A percentile compares a stretch with the other conserved stretches of the same genome.
Evolutionary conservation across 2,888 invertebrate genomes (phyloP).

Genomic region (Iselma pallidipennis): DNA sequence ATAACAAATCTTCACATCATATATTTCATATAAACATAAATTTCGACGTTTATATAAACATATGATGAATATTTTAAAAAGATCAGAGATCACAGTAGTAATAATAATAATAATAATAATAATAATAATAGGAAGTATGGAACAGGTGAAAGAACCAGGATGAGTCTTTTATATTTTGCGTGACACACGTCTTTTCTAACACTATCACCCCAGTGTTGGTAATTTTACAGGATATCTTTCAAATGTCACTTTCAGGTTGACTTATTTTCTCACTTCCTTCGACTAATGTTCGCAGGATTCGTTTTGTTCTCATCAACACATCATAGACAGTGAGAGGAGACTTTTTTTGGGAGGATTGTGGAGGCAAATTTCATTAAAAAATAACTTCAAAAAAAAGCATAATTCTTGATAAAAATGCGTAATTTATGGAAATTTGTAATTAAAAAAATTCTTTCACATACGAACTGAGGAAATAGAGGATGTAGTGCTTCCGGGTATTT

Average conservation of each 20-base stretch:
- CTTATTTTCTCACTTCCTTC: conserved; percentile 41
- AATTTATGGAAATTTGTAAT: too few relatives aligned
- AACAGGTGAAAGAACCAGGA: not conserved
- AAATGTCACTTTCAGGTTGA: conserved; percentile 42
- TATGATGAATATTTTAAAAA: too few relatives aligned
- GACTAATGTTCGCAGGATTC: conserved; percentile 6
- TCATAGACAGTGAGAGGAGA: not conserved
- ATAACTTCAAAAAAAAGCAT: too few relatives aligned
- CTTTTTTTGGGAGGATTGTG: too few relatives aligned
- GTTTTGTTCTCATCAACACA: not conserved
- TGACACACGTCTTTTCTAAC: not conserved
- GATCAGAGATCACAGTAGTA: too few relatives aligned
- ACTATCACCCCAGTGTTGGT: not conserved
- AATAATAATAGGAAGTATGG: not conserved
- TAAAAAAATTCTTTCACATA: too few relatives aligned
- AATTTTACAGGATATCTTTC: conserved; percentile 24
- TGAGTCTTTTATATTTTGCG: not conserved
- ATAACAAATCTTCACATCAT: not conserved
- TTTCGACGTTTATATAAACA: not conserved
- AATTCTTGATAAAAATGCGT: too few relatives aligned
- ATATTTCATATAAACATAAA: not conserved
- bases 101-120: not conserved
- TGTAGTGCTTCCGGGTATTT: not conserved
- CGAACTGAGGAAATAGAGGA: too few relatives aligned
- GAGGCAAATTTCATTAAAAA: too few relatives aligned